These are phyloP conservation scores for Colletes gigas DNA, from an alignment of 1,140 invertebrate species.

Conservation along the genomic window DNA sequence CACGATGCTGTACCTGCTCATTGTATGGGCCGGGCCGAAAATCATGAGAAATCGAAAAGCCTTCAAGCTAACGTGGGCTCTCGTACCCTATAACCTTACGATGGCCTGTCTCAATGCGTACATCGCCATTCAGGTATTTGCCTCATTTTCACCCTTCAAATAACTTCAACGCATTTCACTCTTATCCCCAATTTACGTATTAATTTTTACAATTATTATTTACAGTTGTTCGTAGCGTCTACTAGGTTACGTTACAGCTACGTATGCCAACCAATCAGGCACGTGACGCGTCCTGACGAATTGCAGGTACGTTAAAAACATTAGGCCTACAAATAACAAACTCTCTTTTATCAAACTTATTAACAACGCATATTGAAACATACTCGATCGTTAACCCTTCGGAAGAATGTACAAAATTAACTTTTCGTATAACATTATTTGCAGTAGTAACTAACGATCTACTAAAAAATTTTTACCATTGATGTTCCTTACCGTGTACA, in stretches of 20 bases:
- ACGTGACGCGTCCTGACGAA: conserved; percentile 91
- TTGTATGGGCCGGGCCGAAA: conserved; percentile 91
- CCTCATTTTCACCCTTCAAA: neutral
- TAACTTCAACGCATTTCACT: neutral
- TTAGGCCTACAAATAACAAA: neutral
- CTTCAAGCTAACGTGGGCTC: conserved; percentile 88
- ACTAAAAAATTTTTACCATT: too few relatives aligned
- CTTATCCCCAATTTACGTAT: neutral
- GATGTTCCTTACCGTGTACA: too few relatives aligned
- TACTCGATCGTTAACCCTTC: too few relatives aligned
- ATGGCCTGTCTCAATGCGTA: conserved; percentile 93
- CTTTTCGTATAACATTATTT: too few relatives aligned
- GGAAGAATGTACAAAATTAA: too few relatives aligned
- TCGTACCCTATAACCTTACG: conserved; percentile 93
- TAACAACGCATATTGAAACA: too few relatives aligned
- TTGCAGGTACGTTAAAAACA: conserved; percentile 84
- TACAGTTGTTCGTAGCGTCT: conserved; percentile 88
- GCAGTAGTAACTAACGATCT: too few relatives aligned
- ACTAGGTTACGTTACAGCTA: conserved; percentile 92
- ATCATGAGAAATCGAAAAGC: conserved; percentile 91
- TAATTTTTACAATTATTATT: conserved; percentile 36
- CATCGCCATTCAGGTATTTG: conserved; percentile 88
- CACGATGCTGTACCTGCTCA: conserved; percentile 88
- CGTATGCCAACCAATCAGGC: conserved; percentile 93
- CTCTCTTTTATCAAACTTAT: too few relatives aligned